These are phyloP conservation scores for Otocyon megalotis DNA, from an alignment of 2,113 vertebrate genomes.

Conservation along the genomic window DNA sequence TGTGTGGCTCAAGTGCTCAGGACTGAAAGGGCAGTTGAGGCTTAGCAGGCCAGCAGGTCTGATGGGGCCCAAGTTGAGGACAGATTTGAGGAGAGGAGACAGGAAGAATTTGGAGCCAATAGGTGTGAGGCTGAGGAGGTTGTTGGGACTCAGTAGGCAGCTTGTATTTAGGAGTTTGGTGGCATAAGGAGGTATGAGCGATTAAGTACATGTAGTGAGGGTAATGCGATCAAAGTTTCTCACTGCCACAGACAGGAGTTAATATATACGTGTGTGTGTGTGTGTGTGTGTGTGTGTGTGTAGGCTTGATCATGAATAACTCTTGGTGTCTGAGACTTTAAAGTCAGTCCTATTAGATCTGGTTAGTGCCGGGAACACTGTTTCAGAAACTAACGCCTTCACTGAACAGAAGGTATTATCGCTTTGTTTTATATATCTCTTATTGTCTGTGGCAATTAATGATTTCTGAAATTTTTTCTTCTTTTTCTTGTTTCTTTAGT, in stretches of 20 bases:
- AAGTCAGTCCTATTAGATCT: not conserved
- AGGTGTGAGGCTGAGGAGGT: not conserved
- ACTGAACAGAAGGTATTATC: not conserved
- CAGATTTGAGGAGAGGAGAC: not conserved
- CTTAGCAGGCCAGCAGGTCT: not conserved
- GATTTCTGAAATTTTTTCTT: not conserved
- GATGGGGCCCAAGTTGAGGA: not conserved
- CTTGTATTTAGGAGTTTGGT: not conserved
- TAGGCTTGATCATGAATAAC: not conserved
- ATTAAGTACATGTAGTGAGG: fast-evolving
- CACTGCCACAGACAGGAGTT: not conserved
- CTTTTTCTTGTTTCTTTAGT: not conserved
- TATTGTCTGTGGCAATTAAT: not conserved
- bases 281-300: too few relatives aligned
- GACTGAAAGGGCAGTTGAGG: not conserved
- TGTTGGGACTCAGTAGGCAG: not conserved
- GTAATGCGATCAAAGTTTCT: not conserved
- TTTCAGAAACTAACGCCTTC: not conserved
- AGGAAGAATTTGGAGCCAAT: not conserved
- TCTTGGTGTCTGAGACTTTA: not conserved
- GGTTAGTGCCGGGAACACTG: not conserved
- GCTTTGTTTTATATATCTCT: not conserved
- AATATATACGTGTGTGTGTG: too few relatives aligned
- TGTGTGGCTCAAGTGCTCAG: too few relatives aligned
- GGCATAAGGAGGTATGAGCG: not conserved